Evolutionary conservation across 2,888 invertebrate species (phyloP).

Genomic region (Thera obeliscata): DNA sequence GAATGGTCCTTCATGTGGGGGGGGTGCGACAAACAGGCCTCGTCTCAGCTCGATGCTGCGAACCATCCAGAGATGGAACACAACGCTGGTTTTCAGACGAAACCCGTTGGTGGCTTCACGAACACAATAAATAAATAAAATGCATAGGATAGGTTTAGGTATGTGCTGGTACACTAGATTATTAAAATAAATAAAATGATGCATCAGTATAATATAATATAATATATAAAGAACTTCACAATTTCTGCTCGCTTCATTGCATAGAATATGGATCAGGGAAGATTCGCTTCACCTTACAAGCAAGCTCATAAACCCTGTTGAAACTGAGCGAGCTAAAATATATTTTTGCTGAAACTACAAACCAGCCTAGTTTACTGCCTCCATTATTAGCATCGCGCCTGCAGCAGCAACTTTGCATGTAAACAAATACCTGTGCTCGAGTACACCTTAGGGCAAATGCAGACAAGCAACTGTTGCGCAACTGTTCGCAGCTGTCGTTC

Average conservation of each 20-base stretch:
- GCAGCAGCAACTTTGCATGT: slow-evolving; percentile 27
- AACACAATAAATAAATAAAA: too few relatives aligned
- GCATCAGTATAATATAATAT: too few relatives aligned
- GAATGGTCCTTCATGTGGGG: too few relatives aligned
- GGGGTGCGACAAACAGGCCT: too few relatives aligned
- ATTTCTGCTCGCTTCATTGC: slow-evolving; percentile 1
- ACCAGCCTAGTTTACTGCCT: slow-evolving; percentile 26
- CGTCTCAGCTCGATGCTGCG: too few relatives aligned
- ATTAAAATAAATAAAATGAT: too few relatives aligned
- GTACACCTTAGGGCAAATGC: background rate
- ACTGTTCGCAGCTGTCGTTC: background rate
- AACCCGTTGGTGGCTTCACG: too few relatives aligned
- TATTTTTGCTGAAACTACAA: slow-evolving; percentile 22
- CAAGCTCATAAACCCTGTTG: slow-evolving; percentile 19
- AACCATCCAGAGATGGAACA: too few relatives aligned
- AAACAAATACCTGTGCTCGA: slow-evolving; percentile 29
- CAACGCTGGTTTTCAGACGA: too few relatives aligned
- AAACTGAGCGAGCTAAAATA: slow-evolving; percentile 24
- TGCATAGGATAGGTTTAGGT: too few relatives aligned
- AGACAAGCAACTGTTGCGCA: slow-evolving; percentile 3
- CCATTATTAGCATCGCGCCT: slow-evolving; percentile 25
- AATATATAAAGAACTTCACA: background rate
- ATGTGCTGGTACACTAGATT: too few relatives aligned
- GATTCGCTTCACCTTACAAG: slow-evolving; percentile 3
- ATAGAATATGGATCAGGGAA: slow-evolving; percentile 10